Evolutionary conservation across 2,888 invertebrate species (phyloP), one percentile per base, ranked within the genome.

Genomic region (Acrocyrtus sp.): DNA sequence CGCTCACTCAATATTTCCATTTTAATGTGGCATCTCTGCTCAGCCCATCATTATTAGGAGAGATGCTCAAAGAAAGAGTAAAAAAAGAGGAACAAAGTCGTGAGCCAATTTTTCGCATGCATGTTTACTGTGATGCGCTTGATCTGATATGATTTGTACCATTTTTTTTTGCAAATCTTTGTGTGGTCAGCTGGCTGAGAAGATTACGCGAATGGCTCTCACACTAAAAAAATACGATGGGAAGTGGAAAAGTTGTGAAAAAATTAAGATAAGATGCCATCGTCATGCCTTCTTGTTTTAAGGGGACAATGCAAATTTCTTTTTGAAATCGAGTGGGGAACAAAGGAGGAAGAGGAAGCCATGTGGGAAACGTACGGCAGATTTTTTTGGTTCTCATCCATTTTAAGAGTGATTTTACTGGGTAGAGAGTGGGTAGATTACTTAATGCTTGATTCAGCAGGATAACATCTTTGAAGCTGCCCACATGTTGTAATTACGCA

Each of bases 71-170:
- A 48, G 54, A 66, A 66, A 66, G 66, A 66, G 56, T 56, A 66
- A 57, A 48, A 51, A 66, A 66, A 66, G 66, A 66, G 56, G 66
- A 66, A 57, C 66, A 66, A 66, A 66, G 66, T 66, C 66, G 66
- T 66, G 66, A 34, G 34, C 34, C 34, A 34, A 34, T 34, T 34
- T 34, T 34, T 12, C 34, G 12, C 34, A 34, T 34, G 34, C n/a
- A n/a, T n/a, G n/a, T n/a, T n/a, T n/a, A n/a, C 65, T 21, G 65
- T 6, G 53, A 65, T 65, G 62, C 50, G 45, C 48, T 26, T 34
- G 15, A 48, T 56, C 56, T 47, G 65, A 54, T 57, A 29, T 54
- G 41, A 47, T n/a, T 17, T 61, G 48, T 34, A 47, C 56, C 60
- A 47, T 26, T 60, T 48, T 45, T 17, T 12, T 27, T 34, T 3